Conservation (phyloP, 2,113 vertebrate genomes). For the Microcebus jonahi region DNA sequence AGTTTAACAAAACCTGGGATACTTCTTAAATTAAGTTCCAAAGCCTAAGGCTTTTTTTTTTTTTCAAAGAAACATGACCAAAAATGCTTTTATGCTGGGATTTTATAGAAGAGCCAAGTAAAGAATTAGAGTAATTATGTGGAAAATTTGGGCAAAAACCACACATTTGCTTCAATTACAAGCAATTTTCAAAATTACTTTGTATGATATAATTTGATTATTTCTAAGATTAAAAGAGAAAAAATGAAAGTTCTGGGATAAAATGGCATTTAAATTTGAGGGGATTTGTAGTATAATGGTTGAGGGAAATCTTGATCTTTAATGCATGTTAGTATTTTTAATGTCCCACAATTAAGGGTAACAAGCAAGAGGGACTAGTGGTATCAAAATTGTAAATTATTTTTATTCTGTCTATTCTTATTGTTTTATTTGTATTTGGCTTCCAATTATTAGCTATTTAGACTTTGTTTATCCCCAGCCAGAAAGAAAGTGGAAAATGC, state of each 20-base stretch:
- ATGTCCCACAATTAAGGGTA: neutral
- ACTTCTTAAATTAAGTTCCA: neutral
- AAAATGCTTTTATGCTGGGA: neutral
- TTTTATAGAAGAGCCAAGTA: constrained; percentile 29
- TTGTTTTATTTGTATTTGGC: neutral
- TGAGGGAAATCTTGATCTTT: neutral
- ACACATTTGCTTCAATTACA: constrained; percentile 51
- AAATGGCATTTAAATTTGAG: neutral
- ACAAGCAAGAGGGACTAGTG: neutral
- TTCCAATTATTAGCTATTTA: neutral
- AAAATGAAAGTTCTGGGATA: neutral
- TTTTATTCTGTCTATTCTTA: neutral
- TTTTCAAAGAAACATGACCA: neutral
- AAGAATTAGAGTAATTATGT: constrained; percentile 53
- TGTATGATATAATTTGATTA: constrained; percentile 24
- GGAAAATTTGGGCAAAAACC: constrained; percentile 40
- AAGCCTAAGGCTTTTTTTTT: neutral
- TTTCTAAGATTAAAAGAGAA: constrained; percentile 15
- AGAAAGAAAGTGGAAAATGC: constrained; percentile 38
- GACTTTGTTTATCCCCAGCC: neutral
- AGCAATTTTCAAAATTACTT: constrained; percentile 56
- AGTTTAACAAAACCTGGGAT: neutral
- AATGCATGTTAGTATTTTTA: neutral
- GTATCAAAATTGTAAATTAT: neutral
- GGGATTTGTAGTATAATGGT: neutral